Evolutionary conservation across 2,797 vertebrate genomes (phyloP).

Genomic region (Mormyrus proboscirostris): DNA sequence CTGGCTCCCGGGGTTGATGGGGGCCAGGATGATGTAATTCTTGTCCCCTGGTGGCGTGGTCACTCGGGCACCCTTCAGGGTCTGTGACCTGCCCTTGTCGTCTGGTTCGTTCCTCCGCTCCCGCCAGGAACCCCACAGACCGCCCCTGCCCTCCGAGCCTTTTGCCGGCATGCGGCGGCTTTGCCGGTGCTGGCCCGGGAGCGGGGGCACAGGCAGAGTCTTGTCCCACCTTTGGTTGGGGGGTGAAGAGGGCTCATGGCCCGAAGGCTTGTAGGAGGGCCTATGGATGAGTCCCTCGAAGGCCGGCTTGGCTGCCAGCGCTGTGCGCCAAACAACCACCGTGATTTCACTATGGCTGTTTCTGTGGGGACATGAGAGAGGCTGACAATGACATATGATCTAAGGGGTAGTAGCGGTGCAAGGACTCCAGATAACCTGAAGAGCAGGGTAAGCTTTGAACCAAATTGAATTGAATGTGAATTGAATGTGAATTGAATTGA

Average conservation of each 20-base stretch:
- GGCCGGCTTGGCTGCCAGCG: conserved; percentile 70
- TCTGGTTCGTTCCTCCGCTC: conserved; percentile 63
- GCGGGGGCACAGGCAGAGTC: conserved; percentile 55
- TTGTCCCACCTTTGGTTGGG: conserved; percentile 67
- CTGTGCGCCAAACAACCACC: conserved; percentile 84
- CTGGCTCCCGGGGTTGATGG: conserved; percentile 84
- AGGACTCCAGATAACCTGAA: not conserved
- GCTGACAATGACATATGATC: not conserved
- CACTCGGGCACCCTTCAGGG: conserved; percentile 67
- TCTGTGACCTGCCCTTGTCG: conserved; percentile 50
- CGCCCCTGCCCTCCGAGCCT: conserved; percentile 47
- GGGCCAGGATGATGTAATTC: conserved; percentile 89
- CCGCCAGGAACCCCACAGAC: conserved; percentile 55
- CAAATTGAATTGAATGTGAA: not conserved
- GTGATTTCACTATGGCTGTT: conserved; percentile 80
- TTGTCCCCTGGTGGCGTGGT: conserved; percentile 73
- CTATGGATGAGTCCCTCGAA: conserved; percentile 75
- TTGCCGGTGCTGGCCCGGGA: conserved; percentile 70
- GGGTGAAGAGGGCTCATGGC: conserved; percentile 67
- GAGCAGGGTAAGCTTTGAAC: not conserved
- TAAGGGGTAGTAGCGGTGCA: not conserved
- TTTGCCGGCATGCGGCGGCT: conserved; percentile 74
- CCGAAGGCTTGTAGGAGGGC: conserved; percentile 73
- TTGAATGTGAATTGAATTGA: no score
- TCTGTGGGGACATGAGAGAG: conserved; percentile 48